phyloP scores from a whole-genome alignment of 1,140 invertebrate genomes.

The Paralvinella palmiformis region DNA sequence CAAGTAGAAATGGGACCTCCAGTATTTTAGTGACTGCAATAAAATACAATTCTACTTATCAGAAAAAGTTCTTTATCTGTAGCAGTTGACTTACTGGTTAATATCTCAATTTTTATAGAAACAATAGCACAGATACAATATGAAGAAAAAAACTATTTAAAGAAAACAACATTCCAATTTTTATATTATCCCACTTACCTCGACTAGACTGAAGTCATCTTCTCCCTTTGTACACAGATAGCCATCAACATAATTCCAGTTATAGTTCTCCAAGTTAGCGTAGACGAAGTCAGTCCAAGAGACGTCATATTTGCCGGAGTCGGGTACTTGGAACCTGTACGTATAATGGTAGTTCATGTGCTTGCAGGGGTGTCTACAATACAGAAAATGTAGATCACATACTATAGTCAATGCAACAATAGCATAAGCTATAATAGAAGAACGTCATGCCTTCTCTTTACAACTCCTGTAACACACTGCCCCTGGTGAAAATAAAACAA shows the following conservation, averaged over 20 bases:
- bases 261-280: slow-evolving; percentile 91
- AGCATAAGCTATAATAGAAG: no score
- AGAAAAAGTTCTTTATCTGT: slow-evolving; percentile 9
- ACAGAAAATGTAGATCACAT: slow-evolving; percentile 4
- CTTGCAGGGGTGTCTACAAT: slow-evolving; percentile 78
- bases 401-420: slow-evolving; percentile 11
- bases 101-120: no score
- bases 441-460: no score
- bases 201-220: slow-evolving; percentile 77
- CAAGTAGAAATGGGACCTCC: slow-evolving; percentile 85
- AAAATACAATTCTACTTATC: slow-evolving; percentile 9
- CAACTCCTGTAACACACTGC: no score
- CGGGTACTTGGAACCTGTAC: slow-evolving; percentile 75
- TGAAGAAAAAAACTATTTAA: no score
- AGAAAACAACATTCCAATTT: no score
- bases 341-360: slow-evolving; percentile 58
- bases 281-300: slow-evolving; percentile 90
- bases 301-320: slow-evolving; percentile 88
- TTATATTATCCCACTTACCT: slow-evolving; percentile 58
- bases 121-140: no score
- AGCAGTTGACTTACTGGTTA: no score
- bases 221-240: slow-evolving; percentile 91
- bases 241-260: slow-evolving; percentile 97
- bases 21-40: slow-evolving; percentile 73
- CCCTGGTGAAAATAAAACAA: no score